Evolutionary conservation across 2,113 vertebrate genomes (phyloP).

Genomic region (Genyomyrus donnyi): DNA sequence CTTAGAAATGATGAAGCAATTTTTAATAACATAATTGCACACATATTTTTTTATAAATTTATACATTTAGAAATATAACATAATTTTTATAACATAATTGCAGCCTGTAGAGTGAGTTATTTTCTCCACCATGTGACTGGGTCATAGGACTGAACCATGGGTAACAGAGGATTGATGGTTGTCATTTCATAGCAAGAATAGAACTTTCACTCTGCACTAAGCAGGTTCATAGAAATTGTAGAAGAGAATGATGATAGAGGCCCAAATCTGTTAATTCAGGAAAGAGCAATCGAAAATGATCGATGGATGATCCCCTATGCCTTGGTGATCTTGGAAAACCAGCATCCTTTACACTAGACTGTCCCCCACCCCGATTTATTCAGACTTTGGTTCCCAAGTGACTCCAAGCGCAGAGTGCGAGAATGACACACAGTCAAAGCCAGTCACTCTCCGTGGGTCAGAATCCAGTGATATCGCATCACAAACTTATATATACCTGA

Average conservation of each 20-base stretch:
- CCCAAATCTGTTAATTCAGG: not conserved
- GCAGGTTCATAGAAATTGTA: not conserved
- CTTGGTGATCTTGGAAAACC: not conserved
- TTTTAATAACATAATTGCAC: not conserved
- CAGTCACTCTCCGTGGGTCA: not conserved
- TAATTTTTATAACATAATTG: not conserved
- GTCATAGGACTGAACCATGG: not conserved
- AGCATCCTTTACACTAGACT: not conserved
- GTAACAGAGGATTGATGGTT: not conserved
- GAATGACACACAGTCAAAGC: not conserved
- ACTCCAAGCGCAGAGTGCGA: not conserved
- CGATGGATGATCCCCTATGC: not conserved
- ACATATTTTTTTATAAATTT: too few species aligned
- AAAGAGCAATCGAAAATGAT: not conserved
- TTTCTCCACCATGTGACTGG: not conserved
- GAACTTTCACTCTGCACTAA: too few species aligned
- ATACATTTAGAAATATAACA: too few species aligned
- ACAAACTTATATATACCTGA: not conserved
- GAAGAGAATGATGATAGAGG: not conserved
- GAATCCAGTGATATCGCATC: not conserved
- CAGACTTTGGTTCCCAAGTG: not conserved
- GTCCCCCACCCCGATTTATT: not conserved
- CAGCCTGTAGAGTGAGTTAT: not conserved
- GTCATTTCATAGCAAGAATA: not conserved
- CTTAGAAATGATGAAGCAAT: not conserved